A percentile compares a stretch with the other conserved stretches of the same genome.
These are phyloP conservation scores for Enteromius thamalakanensis DNA, from an alignment of 2,797 vertebrate genomes.

Conservation along the genomic window DNA sequence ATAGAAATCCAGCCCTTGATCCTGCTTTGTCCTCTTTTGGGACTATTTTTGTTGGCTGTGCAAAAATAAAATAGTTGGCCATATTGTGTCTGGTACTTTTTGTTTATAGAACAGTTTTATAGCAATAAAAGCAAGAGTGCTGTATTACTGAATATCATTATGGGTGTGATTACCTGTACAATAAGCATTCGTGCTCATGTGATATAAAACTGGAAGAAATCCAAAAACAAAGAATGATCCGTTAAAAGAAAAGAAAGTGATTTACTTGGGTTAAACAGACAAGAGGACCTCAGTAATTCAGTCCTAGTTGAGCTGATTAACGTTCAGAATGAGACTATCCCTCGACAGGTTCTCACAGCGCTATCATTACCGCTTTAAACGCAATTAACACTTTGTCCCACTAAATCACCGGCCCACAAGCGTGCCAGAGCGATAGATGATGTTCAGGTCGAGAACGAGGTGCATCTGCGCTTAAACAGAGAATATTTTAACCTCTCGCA, in stretches of 20 bases:
- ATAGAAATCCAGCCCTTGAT: conserved; percentile 8
- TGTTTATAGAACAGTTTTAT: not conserved
- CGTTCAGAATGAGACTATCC: conserved; percentile 34
- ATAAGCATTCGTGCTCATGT: not conserved
- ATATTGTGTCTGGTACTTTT: conserved; percentile 7
- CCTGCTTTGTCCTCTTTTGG: conserved; percentile 2
- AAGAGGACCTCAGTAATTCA: conserved; percentile 34
- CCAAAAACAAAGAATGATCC: conserved; percentile 6
- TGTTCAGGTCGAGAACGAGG: conserved; percentile 22
- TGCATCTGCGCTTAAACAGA: conserved; percentile 50
- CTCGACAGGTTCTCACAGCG: conserved; percentile 37
- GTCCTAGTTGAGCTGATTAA: conserved; percentile 43
- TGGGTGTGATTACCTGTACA: not conserved
- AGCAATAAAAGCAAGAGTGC: not conserved
- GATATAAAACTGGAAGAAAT: not conserved
- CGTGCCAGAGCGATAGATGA: conserved; percentile 21
- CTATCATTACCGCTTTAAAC: conserved; percentile 47
- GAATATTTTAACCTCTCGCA: conserved; percentile 75
- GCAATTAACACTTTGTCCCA: conserved; percentile 50
- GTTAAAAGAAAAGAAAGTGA: not conserved
- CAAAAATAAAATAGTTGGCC: conserved; percentile 19
- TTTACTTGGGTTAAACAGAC: conserved; percentile 25
- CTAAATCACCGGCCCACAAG: conserved; percentile 31
- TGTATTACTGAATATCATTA: not conserved
- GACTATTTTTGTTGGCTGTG: conserved; percentile 5